phyloP scores from a whole-genome alignment of 2,113 vertebrate species.

The Damaliscus lunatus region DNA sequence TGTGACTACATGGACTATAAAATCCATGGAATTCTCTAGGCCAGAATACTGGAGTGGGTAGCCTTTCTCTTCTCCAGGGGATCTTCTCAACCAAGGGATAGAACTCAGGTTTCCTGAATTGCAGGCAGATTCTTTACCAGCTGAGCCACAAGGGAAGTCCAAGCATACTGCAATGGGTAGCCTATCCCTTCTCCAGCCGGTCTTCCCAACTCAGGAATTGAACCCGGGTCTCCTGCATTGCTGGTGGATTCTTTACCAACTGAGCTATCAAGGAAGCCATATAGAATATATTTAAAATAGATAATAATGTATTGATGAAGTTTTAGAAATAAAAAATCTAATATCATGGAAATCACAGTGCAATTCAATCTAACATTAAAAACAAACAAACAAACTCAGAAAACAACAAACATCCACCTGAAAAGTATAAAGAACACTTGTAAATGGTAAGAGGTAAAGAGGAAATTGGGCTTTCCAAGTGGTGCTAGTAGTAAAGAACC shows the following conservation, averaged over 20 bases:
- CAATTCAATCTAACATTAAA: not conserved
- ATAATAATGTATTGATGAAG: not conserved
- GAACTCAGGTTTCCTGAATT: not conserved
- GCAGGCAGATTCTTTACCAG: not conserved
- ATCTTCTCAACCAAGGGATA: not conserved
- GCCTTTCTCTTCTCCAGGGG: not conserved
- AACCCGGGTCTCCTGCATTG: not conserved
- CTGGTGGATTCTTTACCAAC: not conserved
- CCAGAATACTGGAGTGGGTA: not conserved
- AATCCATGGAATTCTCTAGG: not conserved
- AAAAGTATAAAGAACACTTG: not conserved
- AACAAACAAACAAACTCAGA: not conserved
- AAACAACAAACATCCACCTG: not conserved
- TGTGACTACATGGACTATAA: not conserved
- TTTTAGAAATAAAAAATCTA: not conserved
- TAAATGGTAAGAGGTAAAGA: not conserved
- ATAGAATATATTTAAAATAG: not conserved
- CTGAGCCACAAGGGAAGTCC: not conserved
- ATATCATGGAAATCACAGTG: not conserved
- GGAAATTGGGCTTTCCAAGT: not conserved
- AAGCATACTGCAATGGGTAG: not conserved
- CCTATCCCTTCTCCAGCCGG: not conserved
- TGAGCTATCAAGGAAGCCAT: not conserved
- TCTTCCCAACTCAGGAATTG: not conserved
- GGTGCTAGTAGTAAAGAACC: not conserved